Base-by-base conservation (phyloP, 2,797 vertebrate species). In the Peromyscus aztecus region DNA sequence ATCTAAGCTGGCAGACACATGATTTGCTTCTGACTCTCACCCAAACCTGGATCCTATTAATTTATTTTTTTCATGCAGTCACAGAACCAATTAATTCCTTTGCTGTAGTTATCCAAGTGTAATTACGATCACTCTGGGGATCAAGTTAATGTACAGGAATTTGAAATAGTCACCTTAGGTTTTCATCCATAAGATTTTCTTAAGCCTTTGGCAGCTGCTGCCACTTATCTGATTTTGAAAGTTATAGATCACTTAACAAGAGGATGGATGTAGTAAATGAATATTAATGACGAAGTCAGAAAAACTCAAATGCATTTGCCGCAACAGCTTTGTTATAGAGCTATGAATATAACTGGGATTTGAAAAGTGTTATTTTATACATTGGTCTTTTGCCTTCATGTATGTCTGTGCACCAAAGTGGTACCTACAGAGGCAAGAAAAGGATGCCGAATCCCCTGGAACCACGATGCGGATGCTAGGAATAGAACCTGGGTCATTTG, bases 131-230 rank as follows among this genome's bases (percentile, higher is more conserved):
- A 77, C 5, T 65, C n/a, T 55, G n/a, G 34, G 46, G 34, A 94
- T 71, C 55, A 91, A 96, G 46, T 55, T 67, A 85, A 83, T 27
- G 6, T 46, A n/a, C 1, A 93, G 46, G 82, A 65, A 27, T 92
- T 34, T 85, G 81, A 49, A 67, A 85, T 55, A 46, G 17, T 23
- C 43, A 88, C n/a, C 52, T 43, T 88, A 21, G 37, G 31, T 80
- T 91, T 94, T 89, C 57, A 82, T 83, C n/a, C 40, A 71, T 37
- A 57, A n/a, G 63, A 76, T 88, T 95, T 92, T 94, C 63, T 92
- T 88, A 89, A 89, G 52, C 16, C 61, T 43, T 92, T 88, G 52
- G 46, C 82, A 94, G 82, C 10, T 65, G 37, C 34, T 73, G 46
- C 12, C 43, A 67, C n/a, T 95, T 83, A 94, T 37, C 75, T 95